Conservation (phyloP, 2,797 vertebrate genomes). For the Chlorospingus flavigularis region DNA sequence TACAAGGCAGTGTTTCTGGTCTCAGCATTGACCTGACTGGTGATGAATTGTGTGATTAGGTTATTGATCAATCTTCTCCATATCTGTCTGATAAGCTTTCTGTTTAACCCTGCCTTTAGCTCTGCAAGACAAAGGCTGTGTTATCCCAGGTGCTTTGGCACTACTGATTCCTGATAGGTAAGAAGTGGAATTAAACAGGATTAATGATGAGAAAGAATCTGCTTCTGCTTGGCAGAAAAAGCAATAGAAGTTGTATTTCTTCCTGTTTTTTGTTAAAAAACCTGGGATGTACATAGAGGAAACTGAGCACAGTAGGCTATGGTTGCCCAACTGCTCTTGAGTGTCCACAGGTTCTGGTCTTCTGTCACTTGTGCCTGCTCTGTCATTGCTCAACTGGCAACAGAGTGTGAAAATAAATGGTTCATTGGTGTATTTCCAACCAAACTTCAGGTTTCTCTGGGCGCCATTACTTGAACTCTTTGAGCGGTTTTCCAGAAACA, state of each 20-base stretch:
- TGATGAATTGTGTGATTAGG: neutral
- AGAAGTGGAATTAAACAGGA: neutral
- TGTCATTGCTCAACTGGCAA: neutral
- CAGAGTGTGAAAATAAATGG: neutral
- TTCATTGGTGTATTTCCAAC: neutral
- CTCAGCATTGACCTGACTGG: neutral
- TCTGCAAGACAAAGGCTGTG: neutral
- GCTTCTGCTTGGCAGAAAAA: neutral
- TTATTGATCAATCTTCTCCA: neutral
- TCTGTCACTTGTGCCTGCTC: neutral
- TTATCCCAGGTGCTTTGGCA: neutral
- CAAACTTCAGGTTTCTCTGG: neutral
- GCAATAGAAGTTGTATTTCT: neutral
- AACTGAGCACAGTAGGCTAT: neutral
- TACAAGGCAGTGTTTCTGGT: neutral
- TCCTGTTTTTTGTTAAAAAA: neutral
- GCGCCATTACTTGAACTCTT: neutral
- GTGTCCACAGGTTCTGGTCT: neutral
- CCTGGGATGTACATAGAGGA: neutral
- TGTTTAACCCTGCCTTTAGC: neutral
- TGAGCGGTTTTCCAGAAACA: neutral
- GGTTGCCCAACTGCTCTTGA: fast-evolving
- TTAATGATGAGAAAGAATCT: neutral
- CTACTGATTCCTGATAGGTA: neutral
- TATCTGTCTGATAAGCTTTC: neutral